Evolutionary conservation across 2,888 invertebrate genomes (phyloP).

Genomic region (Steinernema hermaphroditum): DNA sequence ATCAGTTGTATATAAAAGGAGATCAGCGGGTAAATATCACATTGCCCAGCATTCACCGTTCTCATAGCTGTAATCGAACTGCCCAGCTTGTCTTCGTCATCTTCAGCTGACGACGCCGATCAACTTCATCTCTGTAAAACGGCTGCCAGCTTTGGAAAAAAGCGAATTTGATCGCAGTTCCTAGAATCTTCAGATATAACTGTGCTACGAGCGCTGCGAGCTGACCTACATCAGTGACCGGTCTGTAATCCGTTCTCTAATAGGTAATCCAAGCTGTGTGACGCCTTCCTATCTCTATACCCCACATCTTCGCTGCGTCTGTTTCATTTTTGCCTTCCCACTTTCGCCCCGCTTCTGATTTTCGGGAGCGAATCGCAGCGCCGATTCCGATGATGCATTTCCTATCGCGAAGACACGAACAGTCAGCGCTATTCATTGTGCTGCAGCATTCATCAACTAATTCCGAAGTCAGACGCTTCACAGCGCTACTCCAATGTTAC

Average conservation of each 20-base stretch:
- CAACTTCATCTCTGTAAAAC: not conserved
- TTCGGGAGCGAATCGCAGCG: not conserved
- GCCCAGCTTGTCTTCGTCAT: not conserved
- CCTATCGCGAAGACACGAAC: not conserved
- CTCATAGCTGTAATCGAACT: not conserved
- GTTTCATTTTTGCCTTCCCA: not conserved
- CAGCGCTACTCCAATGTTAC: not conserved
- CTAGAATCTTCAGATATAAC: constrained; percentile 12
- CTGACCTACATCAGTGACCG: constrained; percentile 30
- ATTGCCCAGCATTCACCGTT: constrained; percentile 2
- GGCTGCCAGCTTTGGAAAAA: not conserved
- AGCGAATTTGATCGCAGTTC: not conserved
- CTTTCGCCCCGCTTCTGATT: not conserved
- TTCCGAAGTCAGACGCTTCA: not conserved
- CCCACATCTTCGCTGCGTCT: constrained; percentile 2
- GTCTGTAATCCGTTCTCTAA: constrained; percentile 17
- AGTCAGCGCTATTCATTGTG: not conserved
- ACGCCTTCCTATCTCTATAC: constrained; percentile 2
- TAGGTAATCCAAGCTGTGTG: constrained; percentile 20
- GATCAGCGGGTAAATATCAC: constrained; percentile 5
- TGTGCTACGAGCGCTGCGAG: not conserved
- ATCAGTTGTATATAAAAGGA: constrained; percentile 14
- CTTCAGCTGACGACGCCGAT: not conserved
- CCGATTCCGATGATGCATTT: constrained; percentile 15
- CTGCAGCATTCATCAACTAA: not conserved